phyloP scores from a whole-genome alignment of 2,797 vertebrate genomes.

The Schizothorax lantsangensis region DNA sequence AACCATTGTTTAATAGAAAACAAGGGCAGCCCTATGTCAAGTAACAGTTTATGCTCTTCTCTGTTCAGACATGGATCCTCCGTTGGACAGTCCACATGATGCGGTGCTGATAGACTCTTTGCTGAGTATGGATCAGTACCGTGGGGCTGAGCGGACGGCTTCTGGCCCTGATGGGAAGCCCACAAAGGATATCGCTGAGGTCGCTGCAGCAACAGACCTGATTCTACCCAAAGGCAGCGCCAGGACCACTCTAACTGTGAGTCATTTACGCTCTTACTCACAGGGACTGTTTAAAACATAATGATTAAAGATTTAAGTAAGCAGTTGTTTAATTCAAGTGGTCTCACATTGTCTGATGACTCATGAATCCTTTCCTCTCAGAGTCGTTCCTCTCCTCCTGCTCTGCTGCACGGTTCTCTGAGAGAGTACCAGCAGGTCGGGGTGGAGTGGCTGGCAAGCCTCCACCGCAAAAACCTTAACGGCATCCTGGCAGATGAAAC shows the following conservation, averaged over 20 bases:
- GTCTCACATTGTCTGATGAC: background rate
- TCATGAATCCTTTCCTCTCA: constrained; percentile 49
- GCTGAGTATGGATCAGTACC: constrained; percentile 88
- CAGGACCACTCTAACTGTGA: constrained; percentile 78
- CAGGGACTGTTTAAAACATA: background rate
- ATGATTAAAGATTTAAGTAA: background rate
- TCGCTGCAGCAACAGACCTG: constrained; percentile 88
- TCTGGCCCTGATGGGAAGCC: constrained; percentile 77
- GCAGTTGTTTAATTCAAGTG: background rate
- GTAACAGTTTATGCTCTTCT: background rate
- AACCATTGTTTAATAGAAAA: background rate
- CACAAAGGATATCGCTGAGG: constrained; percentile 88
- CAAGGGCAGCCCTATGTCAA: background rate
- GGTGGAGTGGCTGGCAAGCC: constrained; percentile 89
- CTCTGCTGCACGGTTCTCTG: constrained; percentile 85
- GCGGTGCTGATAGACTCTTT: constrained; percentile 90
- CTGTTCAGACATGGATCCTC: constrained; percentile 76
- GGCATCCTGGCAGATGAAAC: constrained; percentile 92
- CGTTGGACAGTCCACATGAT: constrained; percentile 76
- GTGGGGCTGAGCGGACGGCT: constrained; percentile 77
- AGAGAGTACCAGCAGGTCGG: constrained; percentile 93
- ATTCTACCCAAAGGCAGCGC: constrained; percentile 90
- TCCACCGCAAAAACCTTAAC: constrained; percentile 90
- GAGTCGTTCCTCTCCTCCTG: constrained; percentile 74
- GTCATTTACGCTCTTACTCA: constrained; percentile 35